Evolutionary conservation across 2,888 invertebrate genomes (phyloP).

Genomic region (Tetheella fluctuosa): DNA sequence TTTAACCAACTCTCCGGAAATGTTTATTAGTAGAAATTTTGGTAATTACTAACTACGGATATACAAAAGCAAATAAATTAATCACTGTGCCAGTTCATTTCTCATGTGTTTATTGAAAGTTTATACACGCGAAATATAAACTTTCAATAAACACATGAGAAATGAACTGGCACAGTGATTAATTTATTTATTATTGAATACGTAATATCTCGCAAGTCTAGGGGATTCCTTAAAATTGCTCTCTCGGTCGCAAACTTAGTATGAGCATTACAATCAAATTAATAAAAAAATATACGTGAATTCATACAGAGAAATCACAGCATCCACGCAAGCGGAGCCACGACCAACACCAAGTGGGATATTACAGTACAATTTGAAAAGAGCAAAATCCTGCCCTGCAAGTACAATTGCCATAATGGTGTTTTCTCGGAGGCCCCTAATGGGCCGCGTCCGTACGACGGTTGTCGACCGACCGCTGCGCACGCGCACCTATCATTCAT

Average conservation of each 20-base stretch:
- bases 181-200: not conserved
- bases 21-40: conserved; percentile 23
- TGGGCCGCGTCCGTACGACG: conserved; percentile 48
- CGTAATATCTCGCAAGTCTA: no score
- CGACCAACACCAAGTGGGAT: not conserved
- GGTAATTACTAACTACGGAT: conserved; percentile 16
- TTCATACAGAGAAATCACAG: not conserved
- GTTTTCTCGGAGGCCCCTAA: conserved; percentile 53
- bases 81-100: conserved; percentile 2
- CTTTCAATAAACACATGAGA: conserved; percentile 1
- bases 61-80: conserved; percentile 1
- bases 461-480: conserved; percentile 12
- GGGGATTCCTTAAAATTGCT: no score
- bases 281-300: no score
- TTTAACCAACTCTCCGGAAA: conserved; percentile 20
- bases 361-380: conserved; percentile 8
- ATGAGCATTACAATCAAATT: no score
- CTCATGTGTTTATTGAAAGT: conserved; percentile 1
- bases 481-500: conserved; percentile 41
- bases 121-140: not conserved
- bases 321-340: not conserved
- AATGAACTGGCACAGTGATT: conserved; percentile 2
- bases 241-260: no score
- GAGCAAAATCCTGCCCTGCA: conserved; percentile 17
- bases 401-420: conserved; percentile 54